phyloP scores from a whole-genome alignment of 2,113 vertebrate species.

The Nerophis lumbriciformis region DNA sequence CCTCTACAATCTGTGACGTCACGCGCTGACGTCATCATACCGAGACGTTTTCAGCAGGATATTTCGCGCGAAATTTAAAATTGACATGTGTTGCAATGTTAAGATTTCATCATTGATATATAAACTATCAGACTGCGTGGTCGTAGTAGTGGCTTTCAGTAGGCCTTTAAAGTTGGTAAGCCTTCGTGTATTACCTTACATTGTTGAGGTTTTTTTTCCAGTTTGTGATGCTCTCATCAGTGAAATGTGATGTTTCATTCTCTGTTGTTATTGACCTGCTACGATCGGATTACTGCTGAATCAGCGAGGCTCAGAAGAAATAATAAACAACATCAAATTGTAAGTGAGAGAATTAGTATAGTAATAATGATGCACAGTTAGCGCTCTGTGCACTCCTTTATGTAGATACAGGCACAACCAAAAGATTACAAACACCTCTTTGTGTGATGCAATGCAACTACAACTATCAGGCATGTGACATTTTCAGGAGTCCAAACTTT shows the following conservation, averaged over 20 bases:
- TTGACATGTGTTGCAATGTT: too few species aligned
- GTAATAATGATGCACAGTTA: background rate
- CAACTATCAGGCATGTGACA: background rate
- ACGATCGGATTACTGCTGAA: conserved; percentile 15
- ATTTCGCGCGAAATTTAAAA: too few species aligned
- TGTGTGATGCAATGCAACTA: background rate
- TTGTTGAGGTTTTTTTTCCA: background rate
- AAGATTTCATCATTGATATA: too few species aligned
- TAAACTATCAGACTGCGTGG: too few species aligned
- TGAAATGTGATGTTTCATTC: conserved; percentile 21
- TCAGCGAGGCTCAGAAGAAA: conserved; percentile 10
- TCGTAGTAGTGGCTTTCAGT: too few species aligned
- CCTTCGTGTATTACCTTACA: background rate
- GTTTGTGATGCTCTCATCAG: background rate
- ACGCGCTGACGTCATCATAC: too few species aligned
- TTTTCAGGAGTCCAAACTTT: too few species aligned
- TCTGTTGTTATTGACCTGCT: conserved; percentile 24
- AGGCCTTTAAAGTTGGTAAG: conserved; percentile 91
- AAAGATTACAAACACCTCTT: background rate
- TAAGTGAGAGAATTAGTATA: conserved; percentile 2
- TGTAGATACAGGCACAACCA: background rate
- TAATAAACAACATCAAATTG: background rate
- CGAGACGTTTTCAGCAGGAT: too few species aligned
- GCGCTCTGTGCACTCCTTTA: too few species aligned
- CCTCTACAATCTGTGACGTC: too few species aligned